Evolutionary conservation across 2,888 invertebrate genomes (phyloP).

Genomic region (Chrysolina oricalcia): DNA sequence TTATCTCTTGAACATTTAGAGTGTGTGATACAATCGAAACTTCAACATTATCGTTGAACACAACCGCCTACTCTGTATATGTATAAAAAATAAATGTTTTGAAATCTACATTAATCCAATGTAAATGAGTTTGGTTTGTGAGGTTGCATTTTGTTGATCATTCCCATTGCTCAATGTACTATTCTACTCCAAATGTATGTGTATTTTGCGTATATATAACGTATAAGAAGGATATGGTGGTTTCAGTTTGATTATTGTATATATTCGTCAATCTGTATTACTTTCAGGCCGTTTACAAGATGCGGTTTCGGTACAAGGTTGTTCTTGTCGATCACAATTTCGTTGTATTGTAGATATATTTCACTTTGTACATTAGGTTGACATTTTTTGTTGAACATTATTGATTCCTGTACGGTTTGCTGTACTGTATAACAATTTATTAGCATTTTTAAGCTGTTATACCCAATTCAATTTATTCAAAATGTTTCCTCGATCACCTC

Average conservation of each 20-base stretch:
- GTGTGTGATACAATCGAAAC: too few relatives aligned
- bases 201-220: not conserved
- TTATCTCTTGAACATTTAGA: too few relatives aligned
- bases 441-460: too few relatives aligned
- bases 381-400: too few relatives aligned
- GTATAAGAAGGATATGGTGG: not conserved
- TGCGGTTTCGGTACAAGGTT: not conserved
- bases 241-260: slow-evolving; percentile 9
- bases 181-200: slow-evolving; percentile 34
- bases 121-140: not conserved
- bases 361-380: too few relatives aligned
- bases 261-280: not conserved
- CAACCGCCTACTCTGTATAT: not conserved
- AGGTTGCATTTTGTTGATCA: slow-evolving; percentile 1
- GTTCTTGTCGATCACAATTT: not conserved
- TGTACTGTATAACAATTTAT: too few relatives aligned
- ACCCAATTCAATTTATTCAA: too few relatives aligned
- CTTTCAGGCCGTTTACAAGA: not conserved
- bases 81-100: not conserved
- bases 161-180: slow-evolving; percentile 36
- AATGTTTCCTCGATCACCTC: too few relatives aligned
- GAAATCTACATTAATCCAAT: not conserved
- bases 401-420: too few relatives aligned
- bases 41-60: too few relatives aligned
- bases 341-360: too few relatives aligned